These are phyloP conservation scores for Anas platyrhynchos DNA, from an alignment of 2,113 vertebrate species.

Conservation along the genomic window DNA sequence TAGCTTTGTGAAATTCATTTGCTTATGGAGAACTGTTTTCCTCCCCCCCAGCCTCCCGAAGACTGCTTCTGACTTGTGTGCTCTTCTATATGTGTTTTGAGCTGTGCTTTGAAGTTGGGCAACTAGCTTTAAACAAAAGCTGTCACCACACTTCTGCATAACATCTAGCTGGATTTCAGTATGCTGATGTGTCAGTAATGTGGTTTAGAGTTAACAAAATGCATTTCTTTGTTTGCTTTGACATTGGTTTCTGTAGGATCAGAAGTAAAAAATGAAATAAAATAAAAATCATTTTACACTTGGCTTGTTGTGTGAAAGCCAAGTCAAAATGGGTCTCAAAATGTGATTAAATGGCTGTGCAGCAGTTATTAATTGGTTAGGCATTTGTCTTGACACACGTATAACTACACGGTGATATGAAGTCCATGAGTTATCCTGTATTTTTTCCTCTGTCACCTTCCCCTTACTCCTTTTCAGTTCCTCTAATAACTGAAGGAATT, in stretches of 20 bases:
- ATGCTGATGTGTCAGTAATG: background rate
- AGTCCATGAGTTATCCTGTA: background rate
- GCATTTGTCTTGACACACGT: background rate
- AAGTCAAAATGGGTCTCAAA: background rate
- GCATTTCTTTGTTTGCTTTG: background rate
- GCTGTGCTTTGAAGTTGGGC: slow-evolving; percentile 27
- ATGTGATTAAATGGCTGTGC: background rate
- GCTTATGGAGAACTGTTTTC: background rate
- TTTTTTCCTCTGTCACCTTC: background rate
- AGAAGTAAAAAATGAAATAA: background rate
- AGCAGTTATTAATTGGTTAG: background rate
- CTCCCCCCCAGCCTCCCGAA: too few relatives aligned
- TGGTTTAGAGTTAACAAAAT: slow-evolving; percentile 27
- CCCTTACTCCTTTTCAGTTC: background rate
- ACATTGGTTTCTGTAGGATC: background rate
- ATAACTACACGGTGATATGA: background rate
- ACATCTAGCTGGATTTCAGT: slow-evolving; percentile 18
- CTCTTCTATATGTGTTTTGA: slow-evolving; percentile 31
- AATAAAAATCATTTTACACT: background rate
- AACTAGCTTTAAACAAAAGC: slow-evolving; percentile 24
- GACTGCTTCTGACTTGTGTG: background rate
- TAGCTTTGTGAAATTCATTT: slow-evolving; percentile 10
- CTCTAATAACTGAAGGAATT: background rate
- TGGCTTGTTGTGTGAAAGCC: background rate
- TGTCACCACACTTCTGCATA: slow-evolving; percentile 21